Conservation (phyloP, 2,888 invertebrate species). For the Argyra leucocephala region DNA sequence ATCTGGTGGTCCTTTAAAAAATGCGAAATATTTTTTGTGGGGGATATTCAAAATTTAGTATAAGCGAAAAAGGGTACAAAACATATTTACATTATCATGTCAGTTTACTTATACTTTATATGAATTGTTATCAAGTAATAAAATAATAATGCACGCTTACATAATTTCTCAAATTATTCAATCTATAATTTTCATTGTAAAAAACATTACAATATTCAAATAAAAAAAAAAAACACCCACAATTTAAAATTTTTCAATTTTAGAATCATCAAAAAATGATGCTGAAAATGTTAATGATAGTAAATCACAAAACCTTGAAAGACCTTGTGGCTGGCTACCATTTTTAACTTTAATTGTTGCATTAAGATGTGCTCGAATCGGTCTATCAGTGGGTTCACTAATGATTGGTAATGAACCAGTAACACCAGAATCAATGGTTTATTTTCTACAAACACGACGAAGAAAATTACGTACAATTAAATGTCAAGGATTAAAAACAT, state of each 20-base stretch:
- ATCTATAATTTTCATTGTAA: neutral
- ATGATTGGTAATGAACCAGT: conserved; percentile 35
- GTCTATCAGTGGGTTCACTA: conserved; percentile 32
- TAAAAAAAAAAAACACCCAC: no score
- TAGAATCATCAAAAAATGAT: no score
- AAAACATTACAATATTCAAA: neutral
- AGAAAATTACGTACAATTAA: conserved; percentile 36
- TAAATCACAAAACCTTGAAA: conserved; percentile 24
- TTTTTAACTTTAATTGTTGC: conserved; percentile 35
- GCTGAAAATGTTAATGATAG: conserved; percentile 18
- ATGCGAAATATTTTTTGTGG: no score
- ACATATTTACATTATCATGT: no score
- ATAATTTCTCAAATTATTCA: no score
- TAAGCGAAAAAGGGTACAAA: no score
- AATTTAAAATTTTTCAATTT: no score
- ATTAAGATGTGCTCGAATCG: conserved; percentile 33
- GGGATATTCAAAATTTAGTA: no score
- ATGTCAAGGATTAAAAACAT: conserved; percentile 31
- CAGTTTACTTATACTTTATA: no score
- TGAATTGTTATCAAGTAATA: no score
- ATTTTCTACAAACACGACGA: conserved; percentile 37
- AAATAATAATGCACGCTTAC: no score
- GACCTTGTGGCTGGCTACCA: conserved; percentile 38
- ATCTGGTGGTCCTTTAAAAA: no score
- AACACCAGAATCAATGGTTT: conserved; percentile 31